Base-by-base conservation (phyloP, 1,140 invertebrate genomes). In the Drosophila insularis region DNA sequence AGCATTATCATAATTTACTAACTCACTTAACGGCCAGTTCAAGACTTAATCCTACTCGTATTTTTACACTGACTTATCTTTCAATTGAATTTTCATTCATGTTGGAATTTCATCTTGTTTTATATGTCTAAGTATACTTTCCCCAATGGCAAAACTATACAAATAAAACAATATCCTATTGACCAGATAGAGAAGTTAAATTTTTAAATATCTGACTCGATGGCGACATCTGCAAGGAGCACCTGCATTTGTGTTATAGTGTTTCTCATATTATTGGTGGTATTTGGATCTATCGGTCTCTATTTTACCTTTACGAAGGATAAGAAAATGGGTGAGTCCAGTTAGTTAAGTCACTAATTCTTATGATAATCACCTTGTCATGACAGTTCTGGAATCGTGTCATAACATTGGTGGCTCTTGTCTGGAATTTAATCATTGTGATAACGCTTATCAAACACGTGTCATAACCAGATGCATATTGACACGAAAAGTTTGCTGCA, bases 1-100 rank as follows among this genome's bases (percentile, higher is more conserved):
- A 56, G 73, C 65, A 78, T 73, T 76, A 87, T 86, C 72, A 87
- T 80, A 82, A 86, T 86, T 87, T 87, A 86, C 82, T 87, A 70
- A 79, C 74, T 73, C 76, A 82, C 71, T 87, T 86, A 81, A 50
- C 40, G 39, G 58, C 66, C 23, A 62, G 59, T 32, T 63, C 13
- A 50, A 23, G 31, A 35, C 32, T 21, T 61, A 31, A 39, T 31
- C 8, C 14, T n/a, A 4, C 31, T 50, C 43, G 21, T n/a, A n/a
- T 10, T 66, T 43, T 31, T 27, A 11, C 40, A 11, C 13, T 46
- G 63, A 71, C 8, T 68, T 68, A 63, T 37, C 63, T 59, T 63
- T 63, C 69, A 65, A 19, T 56, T 65, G 4, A 21, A 35, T 10
- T 17, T 50, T 50, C 6, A 14, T 27, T 6, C 27, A 43, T 14